phyloP scores from a whole-genome alignment of 2,888 invertebrate genomes.

The Amiota communis region DNA sequence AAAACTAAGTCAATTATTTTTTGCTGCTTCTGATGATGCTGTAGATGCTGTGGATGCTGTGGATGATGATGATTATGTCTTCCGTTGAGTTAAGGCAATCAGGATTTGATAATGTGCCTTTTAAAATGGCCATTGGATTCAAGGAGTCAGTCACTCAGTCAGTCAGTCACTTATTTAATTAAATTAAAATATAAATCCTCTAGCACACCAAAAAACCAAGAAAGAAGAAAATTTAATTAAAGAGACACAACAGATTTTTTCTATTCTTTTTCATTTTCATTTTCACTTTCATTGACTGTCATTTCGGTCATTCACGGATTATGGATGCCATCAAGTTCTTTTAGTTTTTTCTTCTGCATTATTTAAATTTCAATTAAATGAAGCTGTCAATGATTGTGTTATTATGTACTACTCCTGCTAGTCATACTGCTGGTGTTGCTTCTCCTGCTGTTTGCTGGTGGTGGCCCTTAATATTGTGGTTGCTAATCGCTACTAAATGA shows the following conservation, averaged over 20 bases:
- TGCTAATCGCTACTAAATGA: not conserved
- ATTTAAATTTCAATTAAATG: slow-evolving; percentile 28
- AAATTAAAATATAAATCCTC: slow-evolving; percentile 26
- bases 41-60: too few relatives aligned
- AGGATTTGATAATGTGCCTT: not conserved
- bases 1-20: slow-evolving; percentile 22
- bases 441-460: too few relatives aligned
- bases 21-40: too few relatives aligned
- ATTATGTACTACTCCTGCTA: not conserved
- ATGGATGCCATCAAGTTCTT: not conserved
- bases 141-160: not conserved
- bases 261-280: not conserved
- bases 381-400: slow-evolving; percentile 26
- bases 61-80: not conserved
- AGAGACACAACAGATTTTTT: not conserved
- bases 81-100: slow-evolving; percentile 14
- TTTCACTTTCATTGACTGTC: not conserved
- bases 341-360: not conserved
- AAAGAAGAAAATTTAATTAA: slow-evolving; percentile 25
- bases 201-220: slow-evolving; percentile 3
- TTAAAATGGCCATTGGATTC: too few relatives aligned
- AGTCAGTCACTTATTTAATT: slow-evolving; percentile 18
- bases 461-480: slow-evolving; percentile 20
- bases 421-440: too few relatives aligned
- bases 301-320: slow-evolving; percentile 22